A percentile compares a stretch with the other conserved stretches of the same genome.
Conservation (phyloP, 2,888 invertebrate species). For the Pegoplata infirma region DNA sequence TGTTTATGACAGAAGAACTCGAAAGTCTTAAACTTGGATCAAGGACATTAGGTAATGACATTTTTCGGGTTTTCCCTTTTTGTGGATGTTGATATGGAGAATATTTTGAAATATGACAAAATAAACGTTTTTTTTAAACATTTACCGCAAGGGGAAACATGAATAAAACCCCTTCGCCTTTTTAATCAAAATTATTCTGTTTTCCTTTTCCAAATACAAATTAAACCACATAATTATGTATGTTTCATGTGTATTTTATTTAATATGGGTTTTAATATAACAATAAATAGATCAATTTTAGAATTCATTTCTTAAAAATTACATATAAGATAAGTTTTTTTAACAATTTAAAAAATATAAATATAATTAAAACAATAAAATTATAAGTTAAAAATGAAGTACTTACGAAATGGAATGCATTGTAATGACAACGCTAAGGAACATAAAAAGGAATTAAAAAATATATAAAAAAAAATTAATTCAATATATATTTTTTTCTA, state of each 20-base stretch:
- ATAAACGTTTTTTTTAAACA: too few relatives aligned
- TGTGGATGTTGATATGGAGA: too few relatives aligned
- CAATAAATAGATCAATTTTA: slow-evolving; percentile 54
- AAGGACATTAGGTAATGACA: too few relatives aligned
- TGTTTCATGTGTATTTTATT: slow-evolving; percentile 12
- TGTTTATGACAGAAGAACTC: too few relatives aligned
- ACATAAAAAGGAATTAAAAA: slow-evolving; percentile 13
- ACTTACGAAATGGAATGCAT: slow-evolving; percentile 16
- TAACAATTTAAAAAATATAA: slow-evolving; percentile 33
- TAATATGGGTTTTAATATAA: slow-evolving; percentile 27
- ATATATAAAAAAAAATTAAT: background rate
- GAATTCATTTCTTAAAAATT: slow-evolving; percentile 52
- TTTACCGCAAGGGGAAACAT: too few relatives aligned
- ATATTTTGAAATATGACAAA: too few relatives aligned
- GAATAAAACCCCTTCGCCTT: too few relatives aligned
- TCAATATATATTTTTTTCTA: background rate
- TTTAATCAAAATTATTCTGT: too few relatives aligned
- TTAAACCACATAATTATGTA: too few relatives aligned
- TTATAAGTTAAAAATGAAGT: slow-evolving; percentile 24
- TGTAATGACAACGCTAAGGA: slow-evolving; percentile 22
- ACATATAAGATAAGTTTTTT: slow-evolving; percentile 37
- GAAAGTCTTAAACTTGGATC: too few relatives aligned
- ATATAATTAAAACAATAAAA: slow-evolving; percentile 6
- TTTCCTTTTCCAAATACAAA: too few relatives aligned
- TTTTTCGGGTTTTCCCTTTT: too few relatives aligned